Conservation (phyloP, 2,888 invertebrate genomes). For the Tachystola acroxantha region DNA sequence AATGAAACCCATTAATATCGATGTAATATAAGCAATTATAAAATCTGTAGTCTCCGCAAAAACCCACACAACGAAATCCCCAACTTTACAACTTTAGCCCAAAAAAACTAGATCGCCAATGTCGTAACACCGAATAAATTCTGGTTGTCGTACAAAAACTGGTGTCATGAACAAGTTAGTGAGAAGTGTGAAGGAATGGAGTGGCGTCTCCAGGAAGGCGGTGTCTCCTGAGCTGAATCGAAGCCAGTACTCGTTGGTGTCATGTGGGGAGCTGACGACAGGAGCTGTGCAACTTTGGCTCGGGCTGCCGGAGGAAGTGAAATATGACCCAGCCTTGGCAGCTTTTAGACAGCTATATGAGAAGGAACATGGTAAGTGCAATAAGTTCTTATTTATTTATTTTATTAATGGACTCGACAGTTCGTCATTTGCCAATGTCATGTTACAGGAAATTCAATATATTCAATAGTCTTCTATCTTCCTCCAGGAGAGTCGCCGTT, state of each 20-base stretch:
- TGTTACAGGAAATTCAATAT: no score
- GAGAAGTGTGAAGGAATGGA: constrained; percentile 45
- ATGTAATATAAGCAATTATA: no score
- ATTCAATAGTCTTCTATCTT: no score
- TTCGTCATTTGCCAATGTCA: no score
- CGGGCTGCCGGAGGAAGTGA: constrained; percentile 80
- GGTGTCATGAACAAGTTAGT: constrained; percentile 42
- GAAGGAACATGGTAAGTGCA: constrained; percentile 60
- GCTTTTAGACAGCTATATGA: constrained; percentile 77
- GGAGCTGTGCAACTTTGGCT: constrained; percentile 81
- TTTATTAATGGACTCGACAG: no score
- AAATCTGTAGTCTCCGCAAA: no score
- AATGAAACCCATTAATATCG: no score
- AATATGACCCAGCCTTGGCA: constrained; percentile 81
- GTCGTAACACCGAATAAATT: no score
- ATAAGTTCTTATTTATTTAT: no score
- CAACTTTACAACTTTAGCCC: no score
- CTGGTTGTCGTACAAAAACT: background rate
- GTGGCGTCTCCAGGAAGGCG: constrained; percentile 44
- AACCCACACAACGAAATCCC: background rate
- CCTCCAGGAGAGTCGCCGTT: no score
- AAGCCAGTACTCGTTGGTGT: constrained; percentile 65
- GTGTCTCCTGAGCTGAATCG: constrained; percentile 61
- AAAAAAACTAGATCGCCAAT: background rate
- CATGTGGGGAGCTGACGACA: constrained; percentile 74